phyloP scores from a whole-genome alignment of 2,113 vertebrate species.

The Pedionomus torquatus region DNA sequence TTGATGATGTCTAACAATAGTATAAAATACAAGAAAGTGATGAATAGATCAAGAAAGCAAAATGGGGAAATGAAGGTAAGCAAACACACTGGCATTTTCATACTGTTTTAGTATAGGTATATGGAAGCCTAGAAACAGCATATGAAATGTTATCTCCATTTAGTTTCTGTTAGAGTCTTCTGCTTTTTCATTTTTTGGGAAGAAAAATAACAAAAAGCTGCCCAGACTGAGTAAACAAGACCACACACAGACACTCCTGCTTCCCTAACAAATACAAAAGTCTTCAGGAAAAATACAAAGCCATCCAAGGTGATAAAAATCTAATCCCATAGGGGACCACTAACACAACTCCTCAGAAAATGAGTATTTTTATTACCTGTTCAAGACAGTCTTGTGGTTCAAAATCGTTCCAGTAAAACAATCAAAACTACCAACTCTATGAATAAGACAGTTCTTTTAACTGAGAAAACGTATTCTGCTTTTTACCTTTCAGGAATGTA shows the following conservation, averaged over 20 bases:
- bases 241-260: not conserved
- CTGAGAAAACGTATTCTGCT: not conserved
- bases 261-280: not conserved
- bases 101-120: not conserved
- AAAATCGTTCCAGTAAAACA: not conserved
- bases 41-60: not conserved
- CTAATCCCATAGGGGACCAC: not conserved
- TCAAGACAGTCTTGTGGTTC: not conserved
- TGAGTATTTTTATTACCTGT: slow-evolving; percentile 26
- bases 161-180: not conserved
- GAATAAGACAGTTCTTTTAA: not conserved
- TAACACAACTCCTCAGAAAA: slow-evolving; percentile 9
- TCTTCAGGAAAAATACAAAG: slow-evolving; percentile 32
- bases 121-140: not conserved
- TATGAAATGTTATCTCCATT: not conserved
- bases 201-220: not conserved
- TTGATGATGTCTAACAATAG: not conserved
- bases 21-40: not conserved
- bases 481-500: not conserved
- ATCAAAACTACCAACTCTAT: not conserved
- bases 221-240: slow-evolving; percentile 11
- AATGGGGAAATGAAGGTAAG: not conserved
- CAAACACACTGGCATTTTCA: not conserved
- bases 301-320: slow-evolving; percentile 24
- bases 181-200: not conserved